Percentiles rank a stretch among this genome's conserved stretches.
These are phyloP conservation scores for Molothrus ater DNA, from an alignment of 2,797 vertebrate species.

Conservation along the genomic window DNA sequence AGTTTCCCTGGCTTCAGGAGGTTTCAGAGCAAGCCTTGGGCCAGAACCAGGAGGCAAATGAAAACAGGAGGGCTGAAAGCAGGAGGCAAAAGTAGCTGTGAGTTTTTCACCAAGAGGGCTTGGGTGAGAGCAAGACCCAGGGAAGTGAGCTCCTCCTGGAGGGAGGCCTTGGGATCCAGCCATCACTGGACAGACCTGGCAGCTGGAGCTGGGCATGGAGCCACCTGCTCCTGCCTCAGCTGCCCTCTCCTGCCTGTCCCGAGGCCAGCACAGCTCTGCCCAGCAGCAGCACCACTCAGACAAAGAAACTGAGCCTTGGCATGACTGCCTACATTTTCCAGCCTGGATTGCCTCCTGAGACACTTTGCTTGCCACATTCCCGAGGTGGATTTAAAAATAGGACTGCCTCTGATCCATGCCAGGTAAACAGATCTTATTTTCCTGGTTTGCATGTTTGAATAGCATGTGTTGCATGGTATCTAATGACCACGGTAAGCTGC, in stretches of 20 bases:
- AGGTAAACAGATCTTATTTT: not conserved
- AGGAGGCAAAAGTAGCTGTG: not conserved
- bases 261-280: not conserved
- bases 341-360: not conserved
- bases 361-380: not conserved
- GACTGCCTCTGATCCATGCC: not conserved
- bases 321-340: not conserved
- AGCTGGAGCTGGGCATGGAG: not conserved
- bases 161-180: not conserved
- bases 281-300: not conserved
- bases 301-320: not conserved
- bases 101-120: not conserved
- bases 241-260: not conserved
- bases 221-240: not conserved
- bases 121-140: not conserved
- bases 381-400: not conserved
- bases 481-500: not conserved
- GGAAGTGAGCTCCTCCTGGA: not conserved
- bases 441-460: not conserved
- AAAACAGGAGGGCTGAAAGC: not conserved
- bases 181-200: accelerated
- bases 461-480: not conserved
- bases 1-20: not conserved
- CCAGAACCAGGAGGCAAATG: not conserved
- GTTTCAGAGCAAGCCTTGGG: not conserved